phyloP scores from a whole-genome alignment of 35 echinoderm and acorn worm genomes.

The Ophiothrix spiculata region DNA sequence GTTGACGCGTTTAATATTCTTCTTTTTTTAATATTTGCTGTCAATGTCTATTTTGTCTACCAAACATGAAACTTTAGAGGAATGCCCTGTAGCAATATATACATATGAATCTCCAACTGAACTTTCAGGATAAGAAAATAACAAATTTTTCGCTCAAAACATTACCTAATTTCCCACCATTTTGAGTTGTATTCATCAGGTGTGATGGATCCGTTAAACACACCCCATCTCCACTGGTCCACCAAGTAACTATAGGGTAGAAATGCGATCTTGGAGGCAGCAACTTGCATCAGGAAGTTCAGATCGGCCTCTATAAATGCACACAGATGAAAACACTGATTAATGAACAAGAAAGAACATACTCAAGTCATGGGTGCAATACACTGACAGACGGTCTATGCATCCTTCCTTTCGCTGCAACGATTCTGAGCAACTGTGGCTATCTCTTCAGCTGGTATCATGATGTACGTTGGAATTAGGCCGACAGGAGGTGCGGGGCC shows the following conservation, averaged over 20 bases:
- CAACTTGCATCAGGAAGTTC: constrained; percentile 78
- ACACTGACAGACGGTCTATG: too few relatives aligned
- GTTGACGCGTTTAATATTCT: too few relatives aligned
- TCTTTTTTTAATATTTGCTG: too few relatives aligned
- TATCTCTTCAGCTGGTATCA: too few relatives aligned
- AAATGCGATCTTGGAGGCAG: constrained; percentile 86
- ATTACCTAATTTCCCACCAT: constrained; percentile 89
- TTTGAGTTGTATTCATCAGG: constrained; percentile 71
- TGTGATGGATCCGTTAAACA: constrained; percentile 61
- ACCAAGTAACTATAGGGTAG: constrained; percentile 88
- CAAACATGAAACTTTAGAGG: not conserved
- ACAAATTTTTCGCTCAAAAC: not conserved
- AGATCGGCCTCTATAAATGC: constrained; percentile 66
- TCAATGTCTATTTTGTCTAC: too few relatives aligned
- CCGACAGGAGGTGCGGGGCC: too few relatives aligned
- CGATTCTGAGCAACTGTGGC: too few relatives aligned
- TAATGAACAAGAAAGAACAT: too few relatives aligned
- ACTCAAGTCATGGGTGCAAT: too few relatives aligned
- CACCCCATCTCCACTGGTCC: constrained; percentile 92
- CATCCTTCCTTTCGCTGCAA: too few relatives aligned
- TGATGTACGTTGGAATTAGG: too few relatives aligned
- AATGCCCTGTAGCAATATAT: not conserved
- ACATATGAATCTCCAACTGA: not conserved
- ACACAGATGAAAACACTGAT: too few relatives aligned
- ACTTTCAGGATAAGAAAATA: not conserved